A percentile compares a stretch with the other conserved stretches of the same genome.
Conservation (phyloP, 2,888 invertebrate species). For the Caenorhabditis wallacei region DNA sequence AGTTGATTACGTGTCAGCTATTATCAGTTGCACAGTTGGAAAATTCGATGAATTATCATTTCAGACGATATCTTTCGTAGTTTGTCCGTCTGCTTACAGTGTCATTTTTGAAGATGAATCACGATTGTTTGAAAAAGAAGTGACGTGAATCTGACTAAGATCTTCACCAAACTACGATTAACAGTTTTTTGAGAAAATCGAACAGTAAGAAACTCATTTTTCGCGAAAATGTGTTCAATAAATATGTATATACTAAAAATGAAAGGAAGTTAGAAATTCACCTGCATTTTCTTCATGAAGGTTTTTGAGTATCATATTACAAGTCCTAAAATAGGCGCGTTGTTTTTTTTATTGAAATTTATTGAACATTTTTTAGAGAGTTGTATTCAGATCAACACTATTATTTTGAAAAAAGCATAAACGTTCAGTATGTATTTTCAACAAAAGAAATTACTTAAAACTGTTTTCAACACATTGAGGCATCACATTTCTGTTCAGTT, state of each 20-base stretch:
- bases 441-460: too few relatives aligned
- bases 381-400: too few relatives aligned
- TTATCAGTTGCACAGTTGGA: conserved; percentile 28
- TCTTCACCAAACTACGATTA: conserved; percentile 10
- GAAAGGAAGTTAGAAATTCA: neutral
- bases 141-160: conserved; percentile 24
- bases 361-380: too few relatives aligned
- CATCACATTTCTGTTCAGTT: too few relatives aligned
- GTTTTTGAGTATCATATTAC: conserved; percentile 1
- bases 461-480: too few relatives aligned
- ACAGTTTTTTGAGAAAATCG: neutral
- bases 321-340: neutral
- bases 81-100: conserved; percentile 9
- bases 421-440: too few relatives aligned
- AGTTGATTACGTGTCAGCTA: conserved; percentile 23
- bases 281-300: neutral
- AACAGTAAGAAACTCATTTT: too few relatives aligned
- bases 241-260: neutral
- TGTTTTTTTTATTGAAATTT: neutral
- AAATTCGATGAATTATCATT: conserved; percentile 36
- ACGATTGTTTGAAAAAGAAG: conserved; percentile 25
- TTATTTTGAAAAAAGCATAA: too few relatives aligned
- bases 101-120: conserved; percentile 21
- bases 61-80: conserved; percentile 47
- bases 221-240: neutral